These are phyloP conservation scores for Phycodurus eques DNA, from an alignment of 2,113 vertebrate genomes.

Conservation along the genomic window DNA sequence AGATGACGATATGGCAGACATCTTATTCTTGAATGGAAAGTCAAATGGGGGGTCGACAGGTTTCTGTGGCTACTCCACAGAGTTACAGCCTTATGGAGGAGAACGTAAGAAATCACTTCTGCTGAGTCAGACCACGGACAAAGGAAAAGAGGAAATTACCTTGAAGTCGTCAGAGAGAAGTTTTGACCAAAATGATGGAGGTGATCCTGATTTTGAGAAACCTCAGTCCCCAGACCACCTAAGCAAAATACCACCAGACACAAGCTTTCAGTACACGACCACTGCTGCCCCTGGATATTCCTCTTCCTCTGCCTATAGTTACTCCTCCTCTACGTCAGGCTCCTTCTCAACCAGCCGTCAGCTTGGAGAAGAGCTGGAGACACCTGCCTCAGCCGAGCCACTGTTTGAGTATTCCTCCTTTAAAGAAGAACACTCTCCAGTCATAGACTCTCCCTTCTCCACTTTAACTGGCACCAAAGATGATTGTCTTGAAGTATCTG, in stretches of 20 bases:
- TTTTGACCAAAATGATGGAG: conserved; percentile 52
- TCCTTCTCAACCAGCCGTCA: conserved; percentile 77
- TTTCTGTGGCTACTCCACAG: conserved; percentile 52
- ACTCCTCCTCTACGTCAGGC: conserved; percentile 78
- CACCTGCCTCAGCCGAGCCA: conserved; percentile 64
- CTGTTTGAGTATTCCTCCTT: conserved; percentile 80
- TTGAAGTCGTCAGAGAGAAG: conserved; percentile 52
- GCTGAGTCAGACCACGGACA: conserved; percentile 34
- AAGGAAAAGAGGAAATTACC: conserved; percentile 44
- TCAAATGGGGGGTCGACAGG: conserved; percentile 37
- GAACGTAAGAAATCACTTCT: conserved; percentile 51
- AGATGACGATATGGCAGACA: conserved; percentile 32
- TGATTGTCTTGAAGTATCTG: conserved; percentile 89
- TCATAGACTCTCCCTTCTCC: conserved; percentile 66
- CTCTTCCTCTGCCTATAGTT: conserved; percentile 78
- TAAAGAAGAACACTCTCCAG: conserved; percentile 75
- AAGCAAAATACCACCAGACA: conserved; percentile 66
- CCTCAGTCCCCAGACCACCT: conserved; percentile 59
- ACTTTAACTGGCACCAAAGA: conserved; percentile 75
- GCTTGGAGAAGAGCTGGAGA: conserved; percentile 75
- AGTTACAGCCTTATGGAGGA: conserved; percentile 49
- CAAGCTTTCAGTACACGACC: conserved; percentile 76
- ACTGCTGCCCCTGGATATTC: conserved; percentile 71
- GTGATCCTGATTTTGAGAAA: conserved; percentile 55
- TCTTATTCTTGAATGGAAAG: conserved; percentile 34